Evolutionary conservation across 1,140 invertebrate species (phyloP).

Genomic region (Bombus terrestris): DNA sequence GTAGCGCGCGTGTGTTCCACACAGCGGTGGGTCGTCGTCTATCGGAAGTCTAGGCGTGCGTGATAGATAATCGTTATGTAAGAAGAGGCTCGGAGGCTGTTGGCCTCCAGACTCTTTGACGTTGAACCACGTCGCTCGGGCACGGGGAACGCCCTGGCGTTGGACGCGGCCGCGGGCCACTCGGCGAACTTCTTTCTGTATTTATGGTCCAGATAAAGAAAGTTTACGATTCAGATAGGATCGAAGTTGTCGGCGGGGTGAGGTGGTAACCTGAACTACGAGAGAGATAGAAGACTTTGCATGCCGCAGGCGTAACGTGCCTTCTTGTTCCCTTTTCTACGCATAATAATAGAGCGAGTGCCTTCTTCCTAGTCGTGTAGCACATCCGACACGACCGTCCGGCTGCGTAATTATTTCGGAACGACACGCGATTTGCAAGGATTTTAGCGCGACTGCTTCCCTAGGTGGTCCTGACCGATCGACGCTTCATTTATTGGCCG

Average conservation of each 20-base stretch:
- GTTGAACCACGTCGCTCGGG: background rate
- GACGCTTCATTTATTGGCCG: background rate
- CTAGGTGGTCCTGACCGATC: background rate
- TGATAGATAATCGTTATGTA: slow-evolving; percentile 70
- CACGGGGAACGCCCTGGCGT: slow-evolving; percentile 5
- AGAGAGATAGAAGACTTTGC: background rate
- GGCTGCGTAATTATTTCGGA: background rate
- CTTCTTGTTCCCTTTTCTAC: slow-evolving; percentile 9
- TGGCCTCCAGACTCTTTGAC: slow-evolving; percentile 43
- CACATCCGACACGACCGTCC: background rate
- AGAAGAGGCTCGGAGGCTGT: slow-evolving; percentile 60
- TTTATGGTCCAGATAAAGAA: slow-evolving; percentile 48
- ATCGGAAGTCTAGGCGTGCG: slow-evolving; percentile 65
- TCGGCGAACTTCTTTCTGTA: slow-evolving; percentile 18
- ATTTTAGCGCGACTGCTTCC: background rate
- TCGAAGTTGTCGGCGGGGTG: background rate
- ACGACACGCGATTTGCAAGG: background rate
- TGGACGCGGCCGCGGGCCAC: background rate
- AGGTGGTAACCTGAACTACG: background rate
- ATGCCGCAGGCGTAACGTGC: background rate
- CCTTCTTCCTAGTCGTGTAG: background rate
- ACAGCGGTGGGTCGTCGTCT: slow-evolving; percentile 39
- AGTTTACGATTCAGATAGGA: slow-evolving; percentile 44
- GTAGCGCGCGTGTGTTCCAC: background rate
- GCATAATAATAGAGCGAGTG: slow-evolving; percentile 25